Percentiles rank a stretch among this genome's conserved stretches.
Evolutionary conservation across 1,140 invertebrate genomes (phyloP).

Genomic region (Arctopsyche grandis): DNA sequence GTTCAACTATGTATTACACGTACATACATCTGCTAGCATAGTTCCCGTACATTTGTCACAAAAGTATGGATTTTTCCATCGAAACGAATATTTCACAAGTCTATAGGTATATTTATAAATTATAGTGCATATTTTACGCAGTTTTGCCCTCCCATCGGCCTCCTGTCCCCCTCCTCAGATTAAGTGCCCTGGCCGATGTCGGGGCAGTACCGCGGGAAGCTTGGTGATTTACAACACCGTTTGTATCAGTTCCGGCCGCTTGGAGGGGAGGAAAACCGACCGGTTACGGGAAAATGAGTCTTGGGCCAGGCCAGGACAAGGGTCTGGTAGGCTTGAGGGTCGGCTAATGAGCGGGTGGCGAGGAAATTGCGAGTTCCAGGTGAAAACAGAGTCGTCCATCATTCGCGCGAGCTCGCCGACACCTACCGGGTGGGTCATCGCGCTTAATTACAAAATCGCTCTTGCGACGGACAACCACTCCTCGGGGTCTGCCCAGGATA

Average conservation of each 20-base stretch:
- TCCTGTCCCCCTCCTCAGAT: background rate
- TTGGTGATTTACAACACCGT: conserved; percentile 48
- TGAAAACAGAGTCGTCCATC: conserved; percentile 42
- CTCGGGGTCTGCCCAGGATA: background rate
- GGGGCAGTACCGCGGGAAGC: background rate
- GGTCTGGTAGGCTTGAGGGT: background rate
- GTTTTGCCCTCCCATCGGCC: no score
- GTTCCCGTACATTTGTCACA: no score
- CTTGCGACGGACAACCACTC: background rate
- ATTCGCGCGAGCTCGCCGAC: conserved; percentile 8
- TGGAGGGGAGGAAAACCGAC: conserved; percentile 33
- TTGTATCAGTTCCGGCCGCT: conserved; percentile 53
- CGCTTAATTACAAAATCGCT: conserved; percentile 24
- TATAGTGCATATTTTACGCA: conserved; percentile 20
- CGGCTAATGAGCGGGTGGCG: conserved; percentile 30
- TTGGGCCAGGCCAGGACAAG: background rate
- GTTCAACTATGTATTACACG: no score
- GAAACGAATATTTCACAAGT: no score
- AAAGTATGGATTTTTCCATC: background rate
- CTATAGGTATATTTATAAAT: conserved; percentile 12
- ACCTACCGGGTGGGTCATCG: conserved; percentile 25
- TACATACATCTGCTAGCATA: no score
- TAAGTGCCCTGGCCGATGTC: conserved; percentile 15
- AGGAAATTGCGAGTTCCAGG: conserved; percentile 40
- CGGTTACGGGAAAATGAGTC: conserved; percentile 35